These are phyloP conservation scores for Hydrotaea cyrtoneurina DNA, from an alignment of 2,888 invertebrate species.

Conservation along the genomic window DNA sequence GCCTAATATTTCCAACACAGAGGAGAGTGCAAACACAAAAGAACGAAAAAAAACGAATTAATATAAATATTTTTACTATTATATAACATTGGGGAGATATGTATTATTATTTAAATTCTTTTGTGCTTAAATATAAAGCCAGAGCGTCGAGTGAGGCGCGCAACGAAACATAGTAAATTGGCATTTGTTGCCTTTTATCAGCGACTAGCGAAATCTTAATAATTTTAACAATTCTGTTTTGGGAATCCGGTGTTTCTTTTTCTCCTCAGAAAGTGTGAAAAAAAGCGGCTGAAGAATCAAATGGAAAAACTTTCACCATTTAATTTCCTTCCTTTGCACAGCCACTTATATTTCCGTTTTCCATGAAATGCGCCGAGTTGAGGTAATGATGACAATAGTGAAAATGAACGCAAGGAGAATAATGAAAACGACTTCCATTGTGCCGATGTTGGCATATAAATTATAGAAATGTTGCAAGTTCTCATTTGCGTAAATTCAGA, in stretches of 20 bases:
- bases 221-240: conserved; percentile 26
- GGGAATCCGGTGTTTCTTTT: not conserved
- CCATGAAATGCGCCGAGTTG: conserved; percentile 11
- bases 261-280: conserved; percentile 9
- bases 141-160: not conserved
- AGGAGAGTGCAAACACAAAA: not conserved
- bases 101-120: conserved; percentile 36
- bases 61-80: conserved; percentile 20
- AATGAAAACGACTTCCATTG: conserved; percentile 39
- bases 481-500: conserved; percentile 46
- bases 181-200: conserved; percentile 19
- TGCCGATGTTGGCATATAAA: conserved; percentile 61
- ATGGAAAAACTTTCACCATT: conserved; percentile 36
- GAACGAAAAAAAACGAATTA: not conserved
- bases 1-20: not conserved
- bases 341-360: conserved; percentile 30
- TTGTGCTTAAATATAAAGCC: not conserved
- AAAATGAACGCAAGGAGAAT: conserved; percentile 1
- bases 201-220: conserved; percentile 54
- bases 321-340: conserved; percentile 45
- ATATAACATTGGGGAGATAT: conserved; percentile 27
- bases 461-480: conserved; percentile 53
- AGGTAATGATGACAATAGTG: conserved; percentile 5
- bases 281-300: not conserved
- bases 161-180: not conserved